Evolutionary conservation across 2,888 invertebrate species (phyloP).

Genomic region (Hybos culiciformis): DNA sequence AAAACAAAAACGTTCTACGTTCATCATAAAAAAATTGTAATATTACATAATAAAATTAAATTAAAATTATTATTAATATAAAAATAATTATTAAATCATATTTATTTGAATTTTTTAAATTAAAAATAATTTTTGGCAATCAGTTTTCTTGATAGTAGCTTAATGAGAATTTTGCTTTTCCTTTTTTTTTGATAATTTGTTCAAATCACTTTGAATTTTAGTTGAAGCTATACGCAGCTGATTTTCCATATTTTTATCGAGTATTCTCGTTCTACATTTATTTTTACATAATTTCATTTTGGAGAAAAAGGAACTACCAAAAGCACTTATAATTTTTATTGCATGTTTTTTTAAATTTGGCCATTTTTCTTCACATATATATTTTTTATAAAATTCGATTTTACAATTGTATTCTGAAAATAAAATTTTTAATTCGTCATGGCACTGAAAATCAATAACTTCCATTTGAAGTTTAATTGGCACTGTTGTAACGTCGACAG

Average conservation of each 20-base stretch:
- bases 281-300: conserved; percentile 1
- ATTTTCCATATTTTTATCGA: not conserved
- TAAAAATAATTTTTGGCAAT: too few species aligned
- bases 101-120: not conserved
- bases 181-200: not conserved
- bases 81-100: not conserved
- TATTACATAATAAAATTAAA: not conserved
- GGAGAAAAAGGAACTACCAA: conserved; percentile 1
- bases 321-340: conserved; percentile 1
- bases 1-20: not conserved
- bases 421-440: conserved; percentile 1
- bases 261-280: not conserved
- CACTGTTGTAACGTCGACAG: not conserved
- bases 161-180: not conserved
- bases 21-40: not conserved
- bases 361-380: not conserved
- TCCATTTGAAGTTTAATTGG: not conserved
- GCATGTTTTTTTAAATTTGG: conserved; percentile 2
- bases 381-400: conserved; percentile 1
- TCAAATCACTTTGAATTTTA: not conserved
- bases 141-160: too few species aligned
- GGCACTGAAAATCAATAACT: conserved; percentile 3
- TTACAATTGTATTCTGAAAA: conserved; percentile 2
- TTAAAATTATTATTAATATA: not conserved
- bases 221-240: not conserved